Evolutionary conservation across 2,888 invertebrate genomes (phyloP).

Genomic region (Tipula lateralis): DNA sequence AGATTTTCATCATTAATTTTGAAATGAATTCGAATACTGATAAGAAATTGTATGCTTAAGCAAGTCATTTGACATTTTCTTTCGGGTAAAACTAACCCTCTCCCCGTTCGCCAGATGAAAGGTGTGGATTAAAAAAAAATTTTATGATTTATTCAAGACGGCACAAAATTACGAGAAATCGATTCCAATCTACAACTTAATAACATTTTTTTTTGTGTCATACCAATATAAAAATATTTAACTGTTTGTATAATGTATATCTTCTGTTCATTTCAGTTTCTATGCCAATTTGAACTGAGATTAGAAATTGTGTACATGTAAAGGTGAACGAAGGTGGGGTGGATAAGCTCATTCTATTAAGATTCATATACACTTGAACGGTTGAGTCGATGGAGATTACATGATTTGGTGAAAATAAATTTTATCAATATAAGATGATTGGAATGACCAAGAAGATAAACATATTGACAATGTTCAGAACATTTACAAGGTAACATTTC

Average conservation of each 20-base stretch:
- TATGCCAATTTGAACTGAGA: not conserved
- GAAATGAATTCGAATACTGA: not conserved
- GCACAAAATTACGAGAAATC: not conserved
- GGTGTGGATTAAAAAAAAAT: not conserved
- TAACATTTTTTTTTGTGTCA: not conserved
- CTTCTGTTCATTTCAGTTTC: not conserved
- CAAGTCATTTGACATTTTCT: not conserved
- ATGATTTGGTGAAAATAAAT: too few relatives aligned
- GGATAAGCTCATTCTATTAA: too few relatives aligned
- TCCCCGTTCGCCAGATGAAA: too few relatives aligned
- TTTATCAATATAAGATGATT: too few relatives aligned
- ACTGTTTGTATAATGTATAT: not conserved
- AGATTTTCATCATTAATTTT: not conserved
- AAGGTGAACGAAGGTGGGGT: too few relatives aligned
- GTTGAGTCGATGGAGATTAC: too few relatives aligned
- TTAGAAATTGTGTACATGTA: not conserved
- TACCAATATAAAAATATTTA: not conserved
- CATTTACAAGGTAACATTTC: too few relatives aligned
- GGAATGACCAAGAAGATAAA: too few relatives aligned
- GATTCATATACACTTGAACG: too few relatives aligned
- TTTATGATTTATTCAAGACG: not conserved
- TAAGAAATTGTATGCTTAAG: not conserved
- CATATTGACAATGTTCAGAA: too few relatives aligned
- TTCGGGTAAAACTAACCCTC: not conserved
- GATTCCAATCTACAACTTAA: not conserved